A percentile compares a stretch with the other conserved stretches of the same genome.
phyloP scores from a whole-genome alignment of 2,113 vertebrate species.

The Miniopterus natalensis region DNA sequence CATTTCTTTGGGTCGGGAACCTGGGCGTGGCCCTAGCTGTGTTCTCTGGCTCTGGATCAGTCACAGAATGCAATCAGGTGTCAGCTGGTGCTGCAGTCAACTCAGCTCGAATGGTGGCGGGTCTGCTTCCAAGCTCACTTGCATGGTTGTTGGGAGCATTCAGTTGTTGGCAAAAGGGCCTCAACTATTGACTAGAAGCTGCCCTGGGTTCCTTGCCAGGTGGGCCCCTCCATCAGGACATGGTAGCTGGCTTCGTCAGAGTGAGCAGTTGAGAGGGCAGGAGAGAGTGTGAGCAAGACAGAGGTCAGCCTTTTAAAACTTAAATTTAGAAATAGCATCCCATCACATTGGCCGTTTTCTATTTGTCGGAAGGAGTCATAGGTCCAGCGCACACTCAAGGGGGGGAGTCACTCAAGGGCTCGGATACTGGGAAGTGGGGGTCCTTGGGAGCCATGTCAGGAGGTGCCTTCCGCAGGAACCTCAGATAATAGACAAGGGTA shows the following conservation, averaged over 20 bases:
- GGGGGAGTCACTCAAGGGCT: background rate
- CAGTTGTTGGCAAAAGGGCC: background rate
- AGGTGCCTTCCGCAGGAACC: background rate
- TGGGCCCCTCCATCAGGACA: rapidly evolving
- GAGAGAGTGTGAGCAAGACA: background rate
- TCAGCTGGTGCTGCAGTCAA: rapidly evolving
- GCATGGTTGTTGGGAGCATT: background rate
- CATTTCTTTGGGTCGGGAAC: background rate
- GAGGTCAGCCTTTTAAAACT: background rate
- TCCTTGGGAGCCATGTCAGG: background rate
- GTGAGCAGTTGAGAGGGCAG: background rate
- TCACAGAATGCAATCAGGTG: background rate
- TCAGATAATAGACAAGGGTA: background rate
- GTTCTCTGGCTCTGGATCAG: background rate
- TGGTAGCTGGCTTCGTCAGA: background rate
- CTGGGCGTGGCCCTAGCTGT: background rate
- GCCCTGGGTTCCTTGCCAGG: background rate
- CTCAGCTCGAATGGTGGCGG: rapidly evolving
- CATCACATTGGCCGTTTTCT: background rate
- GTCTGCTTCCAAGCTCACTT: background rate
- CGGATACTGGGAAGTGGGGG: no score
- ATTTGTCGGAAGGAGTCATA: background rate
- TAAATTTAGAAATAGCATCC: background rate
- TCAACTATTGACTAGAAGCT: background rate
- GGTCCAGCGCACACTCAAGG: background rate